Evolutionary conservation across 2,797 vertebrate genomes (phyloP).

Genomic region (Phrynocephalus vlangalii): DNA sequence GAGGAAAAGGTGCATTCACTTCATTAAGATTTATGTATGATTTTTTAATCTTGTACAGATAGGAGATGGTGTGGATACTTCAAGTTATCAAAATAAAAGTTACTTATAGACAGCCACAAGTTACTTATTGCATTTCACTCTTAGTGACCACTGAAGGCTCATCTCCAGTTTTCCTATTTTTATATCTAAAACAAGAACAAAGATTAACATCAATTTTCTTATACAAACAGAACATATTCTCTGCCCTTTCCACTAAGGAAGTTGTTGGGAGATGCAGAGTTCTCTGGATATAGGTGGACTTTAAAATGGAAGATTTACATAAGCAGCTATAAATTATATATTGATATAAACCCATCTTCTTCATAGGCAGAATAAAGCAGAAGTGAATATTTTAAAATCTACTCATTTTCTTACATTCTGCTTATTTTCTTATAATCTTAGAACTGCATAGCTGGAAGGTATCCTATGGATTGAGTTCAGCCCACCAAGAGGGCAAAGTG

Average conservation of each 20-base stretch:
- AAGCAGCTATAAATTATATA: neutral
- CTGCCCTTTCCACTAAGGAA: neutral
- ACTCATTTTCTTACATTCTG: too few relatives aligned
- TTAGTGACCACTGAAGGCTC: slow-evolving; percentile 49
- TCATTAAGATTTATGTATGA: neutral
- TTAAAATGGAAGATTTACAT: neutral
- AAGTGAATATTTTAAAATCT: neutral
- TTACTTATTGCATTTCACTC: slow-evolving; percentile 69
- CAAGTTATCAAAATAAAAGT: slow-evolving; percentile 32
- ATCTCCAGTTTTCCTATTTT: slow-evolving; percentile 50
- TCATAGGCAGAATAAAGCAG: neutral
- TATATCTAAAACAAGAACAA: slow-evolving; percentile 68
- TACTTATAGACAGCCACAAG: slow-evolving; percentile 50
- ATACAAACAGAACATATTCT: neutral
- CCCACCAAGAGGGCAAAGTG: too few relatives aligned
- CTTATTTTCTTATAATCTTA: too few relatives aligned
- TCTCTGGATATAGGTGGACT: too few relatives aligned
- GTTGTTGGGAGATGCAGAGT: neutral
- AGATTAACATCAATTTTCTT: slow-evolving; percentile 37
- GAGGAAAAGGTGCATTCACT: neutral
- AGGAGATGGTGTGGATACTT: slow-evolving; percentile 27
- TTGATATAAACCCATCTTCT: neutral
- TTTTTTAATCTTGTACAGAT: neutral
- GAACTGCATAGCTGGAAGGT: too few relatives aligned
- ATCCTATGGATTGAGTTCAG: too few relatives aligned